Evolutionary conservation across 1,140 invertebrate species (phyloP).

Genomic region (Nasonia longicornis): DNA sequence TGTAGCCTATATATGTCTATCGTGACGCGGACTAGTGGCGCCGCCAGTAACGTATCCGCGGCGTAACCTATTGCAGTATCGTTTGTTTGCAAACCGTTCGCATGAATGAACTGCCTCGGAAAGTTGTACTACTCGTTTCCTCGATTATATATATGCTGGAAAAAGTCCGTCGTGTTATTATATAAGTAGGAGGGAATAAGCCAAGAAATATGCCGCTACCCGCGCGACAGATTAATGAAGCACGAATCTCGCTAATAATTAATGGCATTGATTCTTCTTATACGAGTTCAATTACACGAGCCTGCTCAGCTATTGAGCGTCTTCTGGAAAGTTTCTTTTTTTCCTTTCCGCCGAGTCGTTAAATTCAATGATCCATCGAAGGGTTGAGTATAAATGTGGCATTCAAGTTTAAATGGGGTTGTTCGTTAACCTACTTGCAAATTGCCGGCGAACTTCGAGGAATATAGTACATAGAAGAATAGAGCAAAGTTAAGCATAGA

Average conservation of each 20-base stretch:
- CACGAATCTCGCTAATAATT: no score
- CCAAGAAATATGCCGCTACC: background rate
- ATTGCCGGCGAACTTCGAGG: background rate
- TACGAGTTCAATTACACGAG: no score
- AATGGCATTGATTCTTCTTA: no score
- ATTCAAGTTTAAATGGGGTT: background rate
- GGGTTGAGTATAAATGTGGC: background rate
- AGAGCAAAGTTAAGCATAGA: no score
- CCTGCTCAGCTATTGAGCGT: no score
- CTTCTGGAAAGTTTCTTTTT: background rate
- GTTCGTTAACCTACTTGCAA: background rate
- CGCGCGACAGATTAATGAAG: no score
- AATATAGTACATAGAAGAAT: background rate
- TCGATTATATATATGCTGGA: no score
- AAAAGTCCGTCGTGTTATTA: no score
- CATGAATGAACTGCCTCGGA: no score
- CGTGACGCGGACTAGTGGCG: background rate
- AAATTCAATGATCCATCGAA: background rate
- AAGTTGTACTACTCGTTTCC: no score
- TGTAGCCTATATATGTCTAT: constrained; percentile 18
- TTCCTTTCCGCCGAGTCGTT: background rate
- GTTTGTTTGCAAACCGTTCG: no score
- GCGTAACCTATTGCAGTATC: no score
- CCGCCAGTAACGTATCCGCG: background rate
- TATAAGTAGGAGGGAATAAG: background rate